Evolutionary conservation across 2,888 invertebrate species (phyloP).

Genomic region (Stenichneumon culpator): DNA sequence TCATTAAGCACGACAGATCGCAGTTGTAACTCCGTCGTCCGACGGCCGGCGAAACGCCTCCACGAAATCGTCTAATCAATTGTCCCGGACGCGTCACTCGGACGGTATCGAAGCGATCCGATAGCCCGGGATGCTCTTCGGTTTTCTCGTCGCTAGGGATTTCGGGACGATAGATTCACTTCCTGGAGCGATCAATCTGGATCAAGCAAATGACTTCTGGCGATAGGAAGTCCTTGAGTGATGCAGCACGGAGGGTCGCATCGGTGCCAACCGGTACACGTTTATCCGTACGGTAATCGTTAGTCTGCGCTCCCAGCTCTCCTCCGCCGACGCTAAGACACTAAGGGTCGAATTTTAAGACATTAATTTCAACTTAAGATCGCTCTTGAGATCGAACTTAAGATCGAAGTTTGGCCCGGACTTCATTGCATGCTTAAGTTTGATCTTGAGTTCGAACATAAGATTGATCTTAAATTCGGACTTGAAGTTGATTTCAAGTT

Average conservation of each 20-base stretch:
- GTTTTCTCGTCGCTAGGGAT: conserved; percentile 9
- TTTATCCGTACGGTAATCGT: not conserved
- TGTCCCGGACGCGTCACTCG: conserved; percentile 72
- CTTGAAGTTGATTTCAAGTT: no score
- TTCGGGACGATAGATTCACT: conserved; percentile 15
- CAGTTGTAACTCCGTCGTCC: conserved; percentile 63
- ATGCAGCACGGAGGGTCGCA: not conserved
- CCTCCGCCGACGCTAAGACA: no score
- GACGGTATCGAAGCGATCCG: conserved; percentile 30
- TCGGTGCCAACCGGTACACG: not conserved
- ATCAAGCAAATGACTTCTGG: not conserved
- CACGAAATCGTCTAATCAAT: conserved; percentile 78
- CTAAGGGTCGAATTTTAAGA: no score
- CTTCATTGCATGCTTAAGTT: no score
- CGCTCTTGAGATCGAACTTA: no score
- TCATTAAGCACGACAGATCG: conserved; percentile 76
- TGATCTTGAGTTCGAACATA: no score
- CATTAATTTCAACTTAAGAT: no score
- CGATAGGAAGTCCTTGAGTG: not conserved
- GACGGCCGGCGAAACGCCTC: conserved; percentile 66
- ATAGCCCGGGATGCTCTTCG: not conserved
- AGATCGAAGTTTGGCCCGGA: no score
- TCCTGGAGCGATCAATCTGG: conserved; percentile 32
- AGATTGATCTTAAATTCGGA: no score
- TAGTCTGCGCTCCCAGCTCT: no score